These are phyloP conservation scores for Antidorcas marsupialis DNA, from an alignment of 2,113 vertebrate genomes.

Conservation along the genomic window DNA sequence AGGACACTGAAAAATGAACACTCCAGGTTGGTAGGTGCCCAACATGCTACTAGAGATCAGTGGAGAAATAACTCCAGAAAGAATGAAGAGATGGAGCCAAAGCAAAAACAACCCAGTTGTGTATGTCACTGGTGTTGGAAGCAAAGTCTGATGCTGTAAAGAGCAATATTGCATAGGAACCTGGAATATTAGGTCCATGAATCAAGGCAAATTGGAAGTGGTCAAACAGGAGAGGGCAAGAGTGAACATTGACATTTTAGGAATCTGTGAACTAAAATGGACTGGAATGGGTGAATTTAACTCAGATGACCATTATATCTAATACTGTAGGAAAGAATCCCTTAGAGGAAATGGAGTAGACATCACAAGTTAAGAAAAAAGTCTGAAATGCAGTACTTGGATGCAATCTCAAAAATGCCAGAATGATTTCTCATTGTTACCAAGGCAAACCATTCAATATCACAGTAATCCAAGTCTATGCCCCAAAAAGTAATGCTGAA, in stretches of 20 bases:
- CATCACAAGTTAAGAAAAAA: neutral
- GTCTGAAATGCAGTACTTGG: neutral
- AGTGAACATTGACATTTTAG: neutral
- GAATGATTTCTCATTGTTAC: neutral
- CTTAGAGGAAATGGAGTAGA: neutral
- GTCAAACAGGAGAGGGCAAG: neutral
- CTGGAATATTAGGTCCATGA: neutral
- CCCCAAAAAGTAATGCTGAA: neutral
- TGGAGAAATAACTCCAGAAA: neutral
- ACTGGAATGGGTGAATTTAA: neutral
- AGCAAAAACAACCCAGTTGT: neutral
- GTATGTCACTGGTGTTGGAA: neutral
- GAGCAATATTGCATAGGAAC: neutral
- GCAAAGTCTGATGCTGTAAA: neutral
- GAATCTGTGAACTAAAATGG: neutral
- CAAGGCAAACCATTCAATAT: neutral
- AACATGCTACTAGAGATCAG: neutral
- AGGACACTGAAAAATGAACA: neutral
- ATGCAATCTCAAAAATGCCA: neutral
- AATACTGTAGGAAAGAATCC: neutral
- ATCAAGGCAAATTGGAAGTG: neutral
- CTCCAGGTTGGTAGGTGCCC: neutral
- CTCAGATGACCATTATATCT: neutral
- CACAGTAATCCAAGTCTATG: neutral
- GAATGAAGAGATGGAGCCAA: neutral